phyloP scores from a whole-genome alignment of 2,797 vertebrate species.

The Hoplostethus mediterraneus region DNA sequence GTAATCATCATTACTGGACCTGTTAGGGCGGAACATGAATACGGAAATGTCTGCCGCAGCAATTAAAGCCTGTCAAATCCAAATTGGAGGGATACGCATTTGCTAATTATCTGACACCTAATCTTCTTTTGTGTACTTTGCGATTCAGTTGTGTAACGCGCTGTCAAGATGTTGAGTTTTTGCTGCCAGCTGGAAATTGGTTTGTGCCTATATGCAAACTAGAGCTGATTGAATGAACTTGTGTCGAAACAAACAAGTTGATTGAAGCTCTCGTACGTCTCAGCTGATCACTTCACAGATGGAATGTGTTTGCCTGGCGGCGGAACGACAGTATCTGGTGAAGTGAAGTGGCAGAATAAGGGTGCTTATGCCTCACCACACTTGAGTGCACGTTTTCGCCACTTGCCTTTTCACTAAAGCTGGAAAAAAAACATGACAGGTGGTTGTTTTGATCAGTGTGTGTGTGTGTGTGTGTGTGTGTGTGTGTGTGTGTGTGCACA shows the following conservation, averaged over 20 bases:
- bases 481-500: not conserved
- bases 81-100: not conserved
- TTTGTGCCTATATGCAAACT: constrained; percentile 24
- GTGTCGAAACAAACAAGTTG: not conserved
- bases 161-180: not conserved
- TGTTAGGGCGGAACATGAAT: not conserved
- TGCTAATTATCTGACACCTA: not conserved
- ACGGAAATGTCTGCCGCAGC: not conserved
- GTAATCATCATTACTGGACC: constrained; percentile 3
- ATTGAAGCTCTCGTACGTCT: not conserved
- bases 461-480: not conserved
- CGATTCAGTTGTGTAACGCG: constrained; percentile 3
- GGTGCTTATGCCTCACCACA: no score
- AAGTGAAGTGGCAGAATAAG: no score
- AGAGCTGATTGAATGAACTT: constrained; percentile 5
- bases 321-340: no score
- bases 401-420: not conserved
- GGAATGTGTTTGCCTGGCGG: not conserved
- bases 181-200: constrained; percentile 11
- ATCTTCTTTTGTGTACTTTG: not conserved
- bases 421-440: not conserved
- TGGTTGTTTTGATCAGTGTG: not conserved
- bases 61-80: not conserved
- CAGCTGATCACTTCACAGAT: not conserved
- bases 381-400: no score